A percentile compares a stretch with the other conserved stretches of the same genome.
These are phyloP conservation scores for Polydrusus pterygomalis DNA, from an alignment of 2,888 invertebrate genomes.

Conservation along the genomic window DNA sequence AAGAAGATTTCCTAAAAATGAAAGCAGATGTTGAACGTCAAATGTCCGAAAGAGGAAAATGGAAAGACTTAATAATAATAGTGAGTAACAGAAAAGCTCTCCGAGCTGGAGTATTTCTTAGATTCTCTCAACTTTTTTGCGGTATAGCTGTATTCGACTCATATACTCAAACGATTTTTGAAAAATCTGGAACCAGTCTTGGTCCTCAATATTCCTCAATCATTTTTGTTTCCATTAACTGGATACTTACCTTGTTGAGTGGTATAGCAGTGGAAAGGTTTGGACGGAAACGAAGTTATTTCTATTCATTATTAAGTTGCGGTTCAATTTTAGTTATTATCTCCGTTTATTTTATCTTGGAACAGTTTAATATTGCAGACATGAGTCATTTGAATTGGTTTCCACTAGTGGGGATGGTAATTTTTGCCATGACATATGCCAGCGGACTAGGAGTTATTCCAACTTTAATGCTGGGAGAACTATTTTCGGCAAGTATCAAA, in stretches of 20 bases:
- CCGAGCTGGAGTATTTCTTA: constrained; percentile 62
- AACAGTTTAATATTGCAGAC: constrained; percentile 56
- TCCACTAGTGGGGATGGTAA: constrained; percentile 63
- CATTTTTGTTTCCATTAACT: constrained; percentile 59
- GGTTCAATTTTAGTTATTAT: constrained; percentile 29
- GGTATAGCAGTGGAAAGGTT: constrained; percentile 62
- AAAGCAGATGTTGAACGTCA: constrained; percentile 55
- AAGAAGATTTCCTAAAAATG: too few species aligned
- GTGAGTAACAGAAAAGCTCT: constrained; percentile 64
- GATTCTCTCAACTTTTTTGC: constrained; percentile 65
- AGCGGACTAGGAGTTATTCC: constrained; percentile 61
- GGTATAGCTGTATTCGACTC: constrained; percentile 63
- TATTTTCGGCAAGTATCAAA: constrained; percentile 66
- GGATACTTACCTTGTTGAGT: constrained; percentile 56
- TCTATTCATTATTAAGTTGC: constrained; percentile 61
- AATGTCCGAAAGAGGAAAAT: constrained; percentile 65
- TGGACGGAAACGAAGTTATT: constrained; percentile 62
- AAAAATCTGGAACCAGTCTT: constrained; percentile 65
- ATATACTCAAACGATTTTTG: constrained; percentile 66
- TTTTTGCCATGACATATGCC: constrained; percentile 51
- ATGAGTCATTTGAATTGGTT: constrained; percentile 60
- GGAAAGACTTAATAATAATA: constrained; percentile 64
- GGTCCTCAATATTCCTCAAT: constrained; percentile 64
- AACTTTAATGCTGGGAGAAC: constrained; percentile 61
- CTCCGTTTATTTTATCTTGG: constrained; percentile 62